Percentiles rank a stretch among this genome's conserved stretches.
Evolutionary conservation across 1,140 invertebrate species (phyloP).

Genomic region (Drosophila kepulauana): DNA sequence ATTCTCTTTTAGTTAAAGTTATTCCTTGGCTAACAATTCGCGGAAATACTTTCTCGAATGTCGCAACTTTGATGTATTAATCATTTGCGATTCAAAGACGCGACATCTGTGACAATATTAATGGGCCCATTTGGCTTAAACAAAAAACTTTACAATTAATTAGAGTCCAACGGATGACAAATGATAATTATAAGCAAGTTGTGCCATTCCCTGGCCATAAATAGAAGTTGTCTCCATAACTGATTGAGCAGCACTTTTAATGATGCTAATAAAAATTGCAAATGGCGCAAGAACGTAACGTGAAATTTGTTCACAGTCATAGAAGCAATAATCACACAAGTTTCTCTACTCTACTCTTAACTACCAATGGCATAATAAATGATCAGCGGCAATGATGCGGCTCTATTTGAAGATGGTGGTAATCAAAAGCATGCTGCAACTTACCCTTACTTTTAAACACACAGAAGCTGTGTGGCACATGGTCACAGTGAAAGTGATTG

Average conservation of each 20-base stretch:
- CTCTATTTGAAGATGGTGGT: conserved; percentile 17
- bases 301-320: conserved; percentile 13
- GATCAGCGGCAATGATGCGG: conserved; percentile 49
- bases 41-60: neutral
- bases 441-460: conserved; percentile 12
- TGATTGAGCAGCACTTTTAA: conserved; percentile 64
- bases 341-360: neutral
- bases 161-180: conserved; percentile 69
- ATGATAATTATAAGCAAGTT: conserved; percentile 64
- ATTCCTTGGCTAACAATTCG: neutral
- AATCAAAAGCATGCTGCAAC: conserved; percentile 62
- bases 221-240: conserved; percentile 71
- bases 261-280: conserved; percentile 67
- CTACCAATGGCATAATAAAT: conserved; percentile 58
- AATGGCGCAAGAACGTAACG: conserved; percentile 22
- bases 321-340: conserved; percentile 4
- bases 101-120: conserved; percentile 81
- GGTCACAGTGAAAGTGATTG: neutral
- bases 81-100: conserved; percentile 51
- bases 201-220: conserved; percentile 43
- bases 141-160: conserved; percentile 79
- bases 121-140: conserved; percentile 56
- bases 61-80: conserved; percentile 72
- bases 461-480: conserved; percentile 27
- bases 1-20: neutral